A percentile compares a stretch with the other conserved stretches of the same genome.
phyloP scores from a whole-genome alignment of 2,888 invertebrate genomes.

The Cryptus armator region DNA sequence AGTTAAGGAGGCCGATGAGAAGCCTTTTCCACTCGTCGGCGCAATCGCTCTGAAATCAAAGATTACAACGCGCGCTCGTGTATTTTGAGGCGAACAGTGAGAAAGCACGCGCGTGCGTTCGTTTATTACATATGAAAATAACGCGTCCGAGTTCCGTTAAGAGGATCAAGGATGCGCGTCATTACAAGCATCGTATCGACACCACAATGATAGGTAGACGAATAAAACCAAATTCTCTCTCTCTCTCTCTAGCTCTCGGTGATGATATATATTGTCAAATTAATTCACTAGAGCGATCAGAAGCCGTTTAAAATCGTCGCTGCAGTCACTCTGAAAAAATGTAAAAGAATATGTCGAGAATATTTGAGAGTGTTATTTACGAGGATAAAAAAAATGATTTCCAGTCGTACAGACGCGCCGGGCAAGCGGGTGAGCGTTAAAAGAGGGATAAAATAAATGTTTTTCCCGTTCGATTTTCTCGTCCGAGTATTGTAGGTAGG shows the following conservation, averaged over 20 bases:
- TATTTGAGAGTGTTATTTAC: constrained; percentile 54
- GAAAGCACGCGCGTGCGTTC: constrained; percentile 15
- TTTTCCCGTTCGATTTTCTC: too few species aligned
- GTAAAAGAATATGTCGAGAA: constrained; percentile 63
- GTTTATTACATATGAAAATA: constrained; percentile 47
- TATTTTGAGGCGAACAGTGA: constrained; percentile 26
- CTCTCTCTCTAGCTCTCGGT: constrained; percentile 39
- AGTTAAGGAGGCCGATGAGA: constrained; percentile 83
- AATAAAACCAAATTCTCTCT: constrained; percentile 31
- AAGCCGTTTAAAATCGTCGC: constrained; percentile 83
- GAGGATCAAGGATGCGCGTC: constrained; percentile 51
- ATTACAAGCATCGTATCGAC: constrained; percentile 65
- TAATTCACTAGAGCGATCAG: constrained; percentile 83
- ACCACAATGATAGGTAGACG: constrained; percentile 29
- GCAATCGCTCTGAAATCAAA: constrained; percentile 83
- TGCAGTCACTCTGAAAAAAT: constrained; percentile 84
- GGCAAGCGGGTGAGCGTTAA: constrained; percentile 4
- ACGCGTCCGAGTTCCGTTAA: constrained; percentile 8
- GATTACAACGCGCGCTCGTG: constrained; percentile 55
- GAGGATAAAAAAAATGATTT: neutral
- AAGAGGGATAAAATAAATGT: too few species aligned
- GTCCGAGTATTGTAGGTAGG: too few species aligned
- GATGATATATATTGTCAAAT: constrained; percentile 62
- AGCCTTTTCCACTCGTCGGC: constrained; percentile 80
- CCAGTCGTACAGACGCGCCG: constrained; percentile 16